Percentiles rank a stretch among this genome's conserved stretches.
Conservation (phyloP, 1,140 invertebrate genomes). For the Philaenus spumarius region DNA sequence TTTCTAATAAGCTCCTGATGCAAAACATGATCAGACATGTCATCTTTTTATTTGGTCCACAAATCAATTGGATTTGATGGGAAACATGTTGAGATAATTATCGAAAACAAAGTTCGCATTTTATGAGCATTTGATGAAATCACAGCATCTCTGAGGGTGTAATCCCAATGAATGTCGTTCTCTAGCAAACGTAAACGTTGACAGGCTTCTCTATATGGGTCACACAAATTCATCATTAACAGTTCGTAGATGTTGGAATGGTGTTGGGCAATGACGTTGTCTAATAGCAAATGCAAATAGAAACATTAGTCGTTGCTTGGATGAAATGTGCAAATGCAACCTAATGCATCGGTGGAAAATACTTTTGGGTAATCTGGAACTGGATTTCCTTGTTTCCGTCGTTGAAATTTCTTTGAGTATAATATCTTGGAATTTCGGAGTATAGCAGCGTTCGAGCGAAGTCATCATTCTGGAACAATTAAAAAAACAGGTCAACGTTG, state of each 20-base stretch:
- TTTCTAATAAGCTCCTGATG: conserved; percentile 19
- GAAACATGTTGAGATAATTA: conserved; percentile 35
- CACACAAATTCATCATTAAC: conserved; percentile 33
- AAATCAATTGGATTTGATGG: conserved; percentile 32
- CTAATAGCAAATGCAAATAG: conserved; percentile 40
- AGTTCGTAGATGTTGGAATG: conserved; percentile 37
- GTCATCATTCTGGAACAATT: conserved; percentile 31
- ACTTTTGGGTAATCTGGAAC: conserved; percentile 31
- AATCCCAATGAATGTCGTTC: conserved; percentile 34
- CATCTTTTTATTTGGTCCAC: conserved; percentile 36
- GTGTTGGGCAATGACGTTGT: conserved; percentile 38
- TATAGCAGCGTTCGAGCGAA: conserved; percentile 34
- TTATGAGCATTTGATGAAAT: conserved; percentile 23
- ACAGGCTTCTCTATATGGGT: conserved; percentile 33
- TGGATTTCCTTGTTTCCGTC: conserved; percentile 24
- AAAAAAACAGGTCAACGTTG: conserved; percentile 41
- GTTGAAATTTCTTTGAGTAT: conserved; percentile 28
- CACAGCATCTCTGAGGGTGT: conserved; percentile 1
- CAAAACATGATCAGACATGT: conserved; percentile 34
- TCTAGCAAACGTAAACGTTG: conserved; percentile 31
- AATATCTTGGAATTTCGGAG: conserved; percentile 32
- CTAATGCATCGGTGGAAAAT: conserved; percentile 30
- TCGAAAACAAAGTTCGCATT: conserved; percentile 41
- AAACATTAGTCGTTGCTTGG: conserved; percentile 38
- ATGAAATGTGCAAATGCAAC: conserved; percentile 38